Conservation (phyloP, 2,797 vertebrate genomes). For the Myotis findleyi region DNA sequence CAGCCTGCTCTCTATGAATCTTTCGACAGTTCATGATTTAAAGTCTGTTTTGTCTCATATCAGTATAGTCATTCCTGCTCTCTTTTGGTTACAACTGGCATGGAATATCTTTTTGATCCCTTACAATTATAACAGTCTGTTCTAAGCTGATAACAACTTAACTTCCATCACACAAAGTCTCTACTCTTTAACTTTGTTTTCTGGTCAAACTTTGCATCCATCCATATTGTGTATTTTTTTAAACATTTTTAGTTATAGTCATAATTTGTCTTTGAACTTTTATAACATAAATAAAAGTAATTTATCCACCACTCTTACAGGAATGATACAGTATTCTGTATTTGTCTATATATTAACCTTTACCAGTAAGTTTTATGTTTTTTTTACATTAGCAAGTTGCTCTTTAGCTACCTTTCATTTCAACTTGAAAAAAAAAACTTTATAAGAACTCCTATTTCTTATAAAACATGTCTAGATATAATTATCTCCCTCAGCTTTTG, state of each 20-base stretch:
- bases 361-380: neutral
- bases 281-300: neutral
- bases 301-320: neutral
- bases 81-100: neutral
- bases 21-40: neutral
- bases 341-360: neutral
- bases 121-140: neutral
- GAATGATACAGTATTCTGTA: neutral
- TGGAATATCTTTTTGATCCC: neutral
- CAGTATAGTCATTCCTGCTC: neutral
- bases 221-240: neutral
- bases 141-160: neutral
- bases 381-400: neutral
- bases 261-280: neutral
- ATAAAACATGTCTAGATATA: neutral
- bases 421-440: neutral
- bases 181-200: neutral
- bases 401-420: neutral
- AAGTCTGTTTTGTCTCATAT: neutral
- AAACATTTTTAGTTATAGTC: neutral
- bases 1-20: neutral
- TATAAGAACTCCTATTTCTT: neutral
- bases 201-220: neutral
- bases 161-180: neutral
- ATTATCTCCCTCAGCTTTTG: neutral